phyloP scores from a whole-genome alignment of 2,888 invertebrate species.

The Polia nebulosa region DNA sequence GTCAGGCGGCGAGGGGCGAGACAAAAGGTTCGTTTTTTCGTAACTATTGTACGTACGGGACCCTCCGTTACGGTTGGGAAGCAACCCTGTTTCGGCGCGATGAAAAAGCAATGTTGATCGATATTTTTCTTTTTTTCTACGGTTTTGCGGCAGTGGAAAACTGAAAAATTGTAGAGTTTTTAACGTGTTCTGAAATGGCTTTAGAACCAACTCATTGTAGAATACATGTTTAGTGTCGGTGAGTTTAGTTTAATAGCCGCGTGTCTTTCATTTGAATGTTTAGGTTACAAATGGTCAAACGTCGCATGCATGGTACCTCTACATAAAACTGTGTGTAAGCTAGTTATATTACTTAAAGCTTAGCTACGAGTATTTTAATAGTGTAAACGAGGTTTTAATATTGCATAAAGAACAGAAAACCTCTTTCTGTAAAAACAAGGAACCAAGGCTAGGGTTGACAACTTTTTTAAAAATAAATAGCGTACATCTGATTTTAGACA shows the following conservation, averaged over 20 bases:
- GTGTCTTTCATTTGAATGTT: neutral
- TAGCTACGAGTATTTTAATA: neutral
- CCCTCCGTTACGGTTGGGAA: slow-evolving; percentile 84
- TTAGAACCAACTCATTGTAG: neutral
- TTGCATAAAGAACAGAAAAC: neutral
- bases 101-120: slow-evolving; percentile 69
- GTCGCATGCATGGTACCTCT: neutral
- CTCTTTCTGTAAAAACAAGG: neutral
- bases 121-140: slow-evolving; percentile 66
- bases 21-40: slow-evolving; percentile 84
- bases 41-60: slow-evolving; percentile 84
- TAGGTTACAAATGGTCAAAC: neutral
- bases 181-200: slow-evolving; percentile 23
- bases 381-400: neutral
- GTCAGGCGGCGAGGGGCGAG: slow-evolving; percentile 82
- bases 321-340: neutral
- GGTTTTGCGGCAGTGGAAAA: slow-evolving; percentile 33
- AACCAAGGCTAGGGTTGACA: no score
- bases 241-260: neutral
- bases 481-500: no score
- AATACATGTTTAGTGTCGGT: neutral
- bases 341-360: slow-evolving; percentile 7
- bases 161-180: slow-evolving; percentile 36
- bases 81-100: slow-evolving; percentile 70
- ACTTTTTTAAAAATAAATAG: no score